Evolutionary conservation across 1,140 invertebrate species (phyloP).

Genomic region (Hyles vespertilio): DNA sequence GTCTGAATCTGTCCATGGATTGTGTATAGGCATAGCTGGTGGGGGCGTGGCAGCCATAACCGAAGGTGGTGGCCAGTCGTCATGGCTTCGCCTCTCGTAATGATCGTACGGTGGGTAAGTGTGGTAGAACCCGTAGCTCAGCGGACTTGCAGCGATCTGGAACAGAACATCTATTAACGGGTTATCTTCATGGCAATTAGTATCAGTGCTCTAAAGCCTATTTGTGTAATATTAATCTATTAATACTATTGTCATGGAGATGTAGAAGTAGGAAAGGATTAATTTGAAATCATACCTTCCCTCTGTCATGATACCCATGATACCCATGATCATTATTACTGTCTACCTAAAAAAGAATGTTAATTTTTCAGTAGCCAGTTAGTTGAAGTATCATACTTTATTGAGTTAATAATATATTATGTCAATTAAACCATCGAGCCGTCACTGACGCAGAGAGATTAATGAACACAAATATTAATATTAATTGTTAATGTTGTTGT

Average conservation of each 20-base stretch:
- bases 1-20: constrained; percentile 28
- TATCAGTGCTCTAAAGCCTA: constrained; percentile 43
- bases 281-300: constrained; percentile 54
- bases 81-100: constrained; percentile 59
- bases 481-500: no score
- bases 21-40: constrained; percentile 16
- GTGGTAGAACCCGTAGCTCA: constrained; percentile 71
- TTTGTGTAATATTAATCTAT: constrained; percentile 11
- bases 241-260: constrained; percentile 6
- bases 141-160: constrained; percentile 74
- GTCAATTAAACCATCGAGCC: no score
- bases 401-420: no score
- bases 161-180: constrained; percentile 73
- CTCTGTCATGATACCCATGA: constrained; percentile 51
- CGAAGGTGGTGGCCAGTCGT: constrained; percentile 34
- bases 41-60: constrained; percentile 26
- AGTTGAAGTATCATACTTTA: constrained; percentile 2
- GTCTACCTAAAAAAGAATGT: constrained; percentile 64
- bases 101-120: constrained; percentile 56
- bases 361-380: constrained; percentile 22
- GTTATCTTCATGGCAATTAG: constrained; percentile 47
- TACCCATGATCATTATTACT: constrained; percentile 32
- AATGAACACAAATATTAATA: no score
- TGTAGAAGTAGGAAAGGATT: constrained; percentile 7
- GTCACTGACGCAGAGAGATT: no score